Evolutionary conservation across 2,888 invertebrate genomes (phyloP), one percentile per base, ranked within the genome.

Genomic region (Limnephilus rhombicus): DNA sequence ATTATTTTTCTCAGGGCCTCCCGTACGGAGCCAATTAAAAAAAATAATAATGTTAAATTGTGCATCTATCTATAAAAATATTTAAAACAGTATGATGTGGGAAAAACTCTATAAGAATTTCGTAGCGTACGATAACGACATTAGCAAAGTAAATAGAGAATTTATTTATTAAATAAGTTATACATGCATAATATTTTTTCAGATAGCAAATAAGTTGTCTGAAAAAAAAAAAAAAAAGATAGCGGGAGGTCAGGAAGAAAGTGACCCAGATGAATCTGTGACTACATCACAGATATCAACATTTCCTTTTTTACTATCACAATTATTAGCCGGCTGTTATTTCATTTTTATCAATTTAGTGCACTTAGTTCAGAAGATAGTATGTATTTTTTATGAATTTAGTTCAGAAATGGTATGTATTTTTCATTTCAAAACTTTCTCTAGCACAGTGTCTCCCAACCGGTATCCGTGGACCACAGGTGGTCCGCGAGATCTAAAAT

Each of bases 161-260:
- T 68, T 31, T 87, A 86, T 34, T 86, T 86, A 45, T 85, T 80
- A 5, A 37, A 80, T 68, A 68, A 24, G 24, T 68, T 68, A 68
- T 11, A 68, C 68, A 68, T 89, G 88, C 80, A 80, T 29, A 41
- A 80, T 80, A 80, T 80, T 89, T 80, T 37, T 41, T 68, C n/a
- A 89, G 88, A 89, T 89, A 89, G 88, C 88, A 37, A 37, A 89
- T 37, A 89, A 89, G 34, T 37, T 80, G 80, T 89, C 80, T 24
- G 15, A 87, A 34, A 82, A 82, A 18, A n/a, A 13, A n/a, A 13
- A 49, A n/a, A 18, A 41, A 45, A 45, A 45, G 88, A 37, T 34
- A 80, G 68, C 80, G 37, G n/a, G 68, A 89, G 80, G 88, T 89
- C 80, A 89, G 29, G 31, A 53, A 89, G 88, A 89, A 89, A 89